A percentile compares a stretch with the other conserved stretches of the same genome.
Evolutionary conservation across 2,888 invertebrate species (phyloP).

Genomic region (Cremastinae sp.): DNA sequence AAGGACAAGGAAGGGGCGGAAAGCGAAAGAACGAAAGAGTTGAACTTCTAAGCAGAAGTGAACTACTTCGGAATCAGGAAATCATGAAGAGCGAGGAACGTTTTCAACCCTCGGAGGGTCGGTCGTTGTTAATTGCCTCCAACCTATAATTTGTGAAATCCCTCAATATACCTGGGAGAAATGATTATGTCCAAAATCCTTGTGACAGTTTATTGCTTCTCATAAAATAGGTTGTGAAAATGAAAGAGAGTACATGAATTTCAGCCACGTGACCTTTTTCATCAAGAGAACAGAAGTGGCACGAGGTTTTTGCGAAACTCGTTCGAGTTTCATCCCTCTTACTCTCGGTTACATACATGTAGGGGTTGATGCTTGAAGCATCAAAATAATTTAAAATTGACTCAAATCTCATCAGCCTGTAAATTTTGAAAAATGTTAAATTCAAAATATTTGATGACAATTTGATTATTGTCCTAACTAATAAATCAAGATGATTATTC

Average conservation of each 20-base stretch:
- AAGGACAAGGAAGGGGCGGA: not conserved
- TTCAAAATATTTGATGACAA: too few relatives aligned
- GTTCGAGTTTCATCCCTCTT: slow-evolving; percentile 40
- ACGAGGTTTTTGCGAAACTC: slow-evolving; percentile 56
- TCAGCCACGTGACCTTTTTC: slow-evolving; percentile 72
- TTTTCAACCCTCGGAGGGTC: too few relatives aligned
- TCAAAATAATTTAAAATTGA: too few relatives aligned
- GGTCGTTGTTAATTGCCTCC: too few relatives aligned
- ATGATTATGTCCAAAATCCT: not conserved
- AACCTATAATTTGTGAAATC: too few relatives aligned
- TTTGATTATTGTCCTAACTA: too few relatives aligned
- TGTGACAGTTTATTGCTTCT: not conserved
- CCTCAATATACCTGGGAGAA: not conserved
- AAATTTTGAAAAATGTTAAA: too few relatives aligned
- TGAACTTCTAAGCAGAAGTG: slow-evolving; percentile 66
- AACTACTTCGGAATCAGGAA: slow-evolving; percentile 68
- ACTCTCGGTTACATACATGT: not conserved
- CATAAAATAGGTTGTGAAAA: slow-evolving; percentile 8
- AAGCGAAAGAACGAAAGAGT: slow-evolving; percentile 53
- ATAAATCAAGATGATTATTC: too few relatives aligned
- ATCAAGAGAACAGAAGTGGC: slow-evolving; percentile 67
- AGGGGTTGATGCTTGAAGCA: too few relatives aligned
- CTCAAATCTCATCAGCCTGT: too few relatives aligned
- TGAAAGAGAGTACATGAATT: slow-evolving; percentile 65
- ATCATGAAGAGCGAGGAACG: slow-evolving; percentile 61